Evolutionary conservation across 1,140 invertebrate genomes (phyloP).

Genomic region (Bombus sylvicola): DNA sequence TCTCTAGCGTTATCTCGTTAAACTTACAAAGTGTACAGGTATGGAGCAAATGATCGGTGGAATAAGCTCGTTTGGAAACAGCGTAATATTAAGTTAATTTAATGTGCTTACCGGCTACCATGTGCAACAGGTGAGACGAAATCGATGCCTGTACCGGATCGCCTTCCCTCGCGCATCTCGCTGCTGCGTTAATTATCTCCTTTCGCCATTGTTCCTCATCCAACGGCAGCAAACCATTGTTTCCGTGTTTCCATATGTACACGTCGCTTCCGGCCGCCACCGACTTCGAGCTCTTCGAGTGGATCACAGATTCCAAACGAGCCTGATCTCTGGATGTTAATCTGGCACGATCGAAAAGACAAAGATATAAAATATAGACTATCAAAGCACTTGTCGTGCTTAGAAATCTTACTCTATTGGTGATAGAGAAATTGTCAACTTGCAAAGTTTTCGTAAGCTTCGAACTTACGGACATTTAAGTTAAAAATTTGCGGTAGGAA

Average conservation of each 20-base stretch:
- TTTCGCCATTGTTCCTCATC: constrained; percentile 75
- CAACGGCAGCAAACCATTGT: constrained; percentile 61
- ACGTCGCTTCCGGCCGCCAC: constrained; percentile 61
- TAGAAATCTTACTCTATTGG: too few species aligned
- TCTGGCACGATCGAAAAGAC: constrained; percentile 39
- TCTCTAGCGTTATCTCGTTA: not conserved
- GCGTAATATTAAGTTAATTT: constrained; percentile 28
- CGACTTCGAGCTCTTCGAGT: constrained; percentile 58
- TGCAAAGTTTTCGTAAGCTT: too few species aligned
- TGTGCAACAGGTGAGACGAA: constrained; percentile 74
- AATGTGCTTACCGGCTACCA: constrained; percentile 67
- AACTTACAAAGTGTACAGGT: not conserved
- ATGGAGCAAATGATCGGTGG: not conserved
- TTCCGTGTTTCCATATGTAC: constrained; percentile 75
- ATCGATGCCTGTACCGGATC: constrained; percentile 74
- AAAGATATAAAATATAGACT: not conserved
- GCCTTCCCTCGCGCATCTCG: constrained; percentile 76
- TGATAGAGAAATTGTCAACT: too few species aligned
- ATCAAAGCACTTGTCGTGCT: too few species aligned
- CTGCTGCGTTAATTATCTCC: constrained; percentile 74
- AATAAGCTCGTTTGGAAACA: constrained; percentile 32
- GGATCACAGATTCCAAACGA: constrained; percentile 72
- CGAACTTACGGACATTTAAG: not conserved
- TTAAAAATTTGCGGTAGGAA: not conserved
- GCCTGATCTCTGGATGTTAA: constrained; percentile 68